Percentiles rank a stretch among this genome's conserved stretches.
phyloP scores from a whole-genome alignment of 2,888 invertebrate genomes.

The Callyntrura guangdongensis region DNA sequence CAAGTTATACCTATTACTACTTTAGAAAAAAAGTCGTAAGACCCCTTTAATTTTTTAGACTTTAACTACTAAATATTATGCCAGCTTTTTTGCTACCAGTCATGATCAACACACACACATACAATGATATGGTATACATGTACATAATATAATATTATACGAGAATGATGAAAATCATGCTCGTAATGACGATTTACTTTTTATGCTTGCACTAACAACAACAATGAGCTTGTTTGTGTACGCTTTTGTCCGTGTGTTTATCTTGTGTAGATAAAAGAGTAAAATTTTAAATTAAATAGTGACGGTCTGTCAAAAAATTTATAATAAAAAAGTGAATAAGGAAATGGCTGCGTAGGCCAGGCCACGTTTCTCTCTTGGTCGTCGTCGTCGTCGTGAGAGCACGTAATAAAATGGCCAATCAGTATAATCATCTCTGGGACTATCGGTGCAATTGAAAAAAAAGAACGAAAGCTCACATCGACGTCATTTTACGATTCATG shows the following conservation, averaged over 20 bases:
- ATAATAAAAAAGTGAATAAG: slow-evolving; percentile 48
- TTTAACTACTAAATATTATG: neutral
- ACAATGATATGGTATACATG: no score
- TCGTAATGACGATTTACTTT: slow-evolving; percentile 23
- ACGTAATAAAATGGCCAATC: slow-evolving; percentile 39
- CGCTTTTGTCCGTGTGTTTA: no score
- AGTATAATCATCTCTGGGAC: slow-evolving; percentile 45
- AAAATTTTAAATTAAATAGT: slow-evolving; percentile 34
- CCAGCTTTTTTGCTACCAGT: slow-evolving; percentile 1
- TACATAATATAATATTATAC: no score
- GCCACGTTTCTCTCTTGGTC: slow-evolving; percentile 36
- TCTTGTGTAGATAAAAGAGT: neutral
- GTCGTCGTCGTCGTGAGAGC: slow-evolving; percentile 12
- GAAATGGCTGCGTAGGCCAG: slow-evolving; percentile 45
- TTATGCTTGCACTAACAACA: slow-evolving; percentile 41
- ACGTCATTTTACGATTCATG: slow-evolving; percentile 55
- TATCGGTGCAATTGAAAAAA: slow-evolving; percentile 31
- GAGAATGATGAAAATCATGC: slow-evolving; percentile 6
- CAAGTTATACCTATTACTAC: no score
- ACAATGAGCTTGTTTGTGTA: slow-evolving; percentile 8
- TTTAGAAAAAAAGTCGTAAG: no score
- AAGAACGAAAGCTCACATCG: slow-evolving; percentile 34
- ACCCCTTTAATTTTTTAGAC: no score
- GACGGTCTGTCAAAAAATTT: slow-evolving; percentile 34
- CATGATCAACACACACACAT: slow-evolving; percentile 17